Evolutionary conservation across 2,113 vertebrate species (phyloP), one percentile per base, ranked within the genome.

Genomic region (Bostrychus sinensis): DNA sequence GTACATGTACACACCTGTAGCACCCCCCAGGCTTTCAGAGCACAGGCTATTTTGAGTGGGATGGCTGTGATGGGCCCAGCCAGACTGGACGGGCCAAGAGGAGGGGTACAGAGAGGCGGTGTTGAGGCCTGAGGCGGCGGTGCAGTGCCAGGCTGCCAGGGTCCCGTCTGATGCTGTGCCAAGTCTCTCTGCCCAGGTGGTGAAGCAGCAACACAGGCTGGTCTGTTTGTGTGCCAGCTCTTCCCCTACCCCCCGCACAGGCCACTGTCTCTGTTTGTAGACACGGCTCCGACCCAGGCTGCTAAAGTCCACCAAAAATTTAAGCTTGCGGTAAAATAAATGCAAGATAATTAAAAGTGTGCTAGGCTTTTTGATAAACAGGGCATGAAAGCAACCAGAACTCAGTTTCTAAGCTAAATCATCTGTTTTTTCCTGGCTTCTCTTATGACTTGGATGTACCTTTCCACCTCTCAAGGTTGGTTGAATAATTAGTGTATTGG

Each of bases 161-260:
- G 77, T 65, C 82, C 70, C 36, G 84, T 91, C 85, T 91, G 89
- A 92, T 88, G 89, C 62, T 25, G 76, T 85, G 87, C 91, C 91
- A 92, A 84, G 76, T 85, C 56, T 80, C 72, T 77, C 85, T 85
- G 81, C 84, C 88, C 87, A 90, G 91, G 91, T 90, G 92, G 88
- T 83, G 59, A 85, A 88, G 85, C 74, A 80, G 72, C 85, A 88
- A 88, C 89, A 91, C 86, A 89, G 89, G 70, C 83, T 83, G 78
- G 75, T 85, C 83, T 91, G 89, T 92, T 90, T 86, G 77, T 66
- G 58, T 88, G 88, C 89, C 91, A 92, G 77, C 55, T 80, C 67
- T 72, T 64, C 66, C 48, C 34, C 62, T 54, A n/a, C 56, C 81
- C 71, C 77, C 65, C 45, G 4, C 38, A 61, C 68, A 48, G 73